These are phyloP conservation scores for Formica exsecta DNA, from an alignment of 1,140 invertebrate genomes.

Conservation along the genomic window DNA sequence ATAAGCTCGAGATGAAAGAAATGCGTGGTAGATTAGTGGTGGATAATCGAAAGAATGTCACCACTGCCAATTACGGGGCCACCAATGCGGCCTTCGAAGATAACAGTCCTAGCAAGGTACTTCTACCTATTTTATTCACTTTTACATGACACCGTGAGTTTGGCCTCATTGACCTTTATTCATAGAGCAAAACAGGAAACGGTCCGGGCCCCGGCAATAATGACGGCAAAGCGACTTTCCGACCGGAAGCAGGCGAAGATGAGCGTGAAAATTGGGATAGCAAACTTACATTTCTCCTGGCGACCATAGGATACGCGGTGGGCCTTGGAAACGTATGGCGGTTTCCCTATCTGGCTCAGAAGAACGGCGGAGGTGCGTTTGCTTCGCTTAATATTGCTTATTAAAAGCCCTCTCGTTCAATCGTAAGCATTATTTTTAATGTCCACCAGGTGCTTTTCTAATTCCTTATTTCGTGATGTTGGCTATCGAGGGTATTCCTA, in stretches of 20 bases:
- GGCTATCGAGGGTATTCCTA: constrained; percentile 96
- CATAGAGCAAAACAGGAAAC: constrained; percentile 80
- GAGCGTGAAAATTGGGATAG: constrained; percentile 97
- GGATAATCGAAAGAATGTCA: constrained; percentile 89
- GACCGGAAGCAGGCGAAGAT: constrained; percentile 91
- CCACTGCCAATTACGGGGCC: constrained; percentile 91
- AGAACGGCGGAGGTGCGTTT: constrained; percentile 93
- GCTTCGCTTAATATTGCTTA: neutral
- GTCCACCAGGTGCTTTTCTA: constrained; percentile 92
- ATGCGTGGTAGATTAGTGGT: constrained; percentile 93
- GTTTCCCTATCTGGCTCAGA: constrained; percentile 96
- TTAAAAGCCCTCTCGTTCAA: neutral
- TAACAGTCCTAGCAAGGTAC: constrained; percentile 89
- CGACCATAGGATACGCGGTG: constrained; percentile 97
- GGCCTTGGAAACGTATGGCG: constrained; percentile 98
- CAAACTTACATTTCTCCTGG: constrained; percentile 96
- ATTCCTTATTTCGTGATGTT: constrained; percentile 98
- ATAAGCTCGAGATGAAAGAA: constrained; percentile 95
- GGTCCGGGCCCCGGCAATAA: constrained; percentile 85
- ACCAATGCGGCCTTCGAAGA: constrained; percentile 95
- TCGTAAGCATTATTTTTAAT: constrained; percentile 12
- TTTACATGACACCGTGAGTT: neutral
- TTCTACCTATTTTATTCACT: neutral
- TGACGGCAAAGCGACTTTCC: constrained; percentile 89
- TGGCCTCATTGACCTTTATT: neutral